phyloP scores from a whole-genome alignment of 2,113 vertebrate species.

The Prochilodus magdalenae region DNA sequence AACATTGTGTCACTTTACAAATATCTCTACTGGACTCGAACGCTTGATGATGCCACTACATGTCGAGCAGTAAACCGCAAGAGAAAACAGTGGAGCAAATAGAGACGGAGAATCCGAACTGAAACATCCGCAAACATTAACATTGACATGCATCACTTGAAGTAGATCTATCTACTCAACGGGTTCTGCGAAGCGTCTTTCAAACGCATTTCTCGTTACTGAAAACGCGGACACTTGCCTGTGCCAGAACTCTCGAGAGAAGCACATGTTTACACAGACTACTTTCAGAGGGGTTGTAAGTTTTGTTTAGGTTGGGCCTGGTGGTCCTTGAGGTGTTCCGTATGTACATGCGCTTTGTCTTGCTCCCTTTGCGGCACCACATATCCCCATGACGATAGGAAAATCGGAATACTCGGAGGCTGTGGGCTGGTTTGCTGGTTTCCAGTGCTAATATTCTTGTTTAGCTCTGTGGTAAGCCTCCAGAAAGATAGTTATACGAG shows the following conservation, averaged over 20 bases:
- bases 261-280: slow-evolving; percentile 27
- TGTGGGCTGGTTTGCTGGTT: not conserved
- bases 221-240: slow-evolving; percentile 26
- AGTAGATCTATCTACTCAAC: slow-evolving; percentile 14
- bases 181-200: slow-evolving; percentile 23
- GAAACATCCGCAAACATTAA: slow-evolving; percentile 27
- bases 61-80: slow-evolving; percentile 37
- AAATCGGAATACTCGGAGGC: not conserved
- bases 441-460: slow-evolving; percentile 2
- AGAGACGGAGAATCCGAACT: not conserved
- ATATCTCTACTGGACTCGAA: slow-evolving; percentile 49
- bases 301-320: not conserved
- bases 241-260: slow-evolving; percentile 21
- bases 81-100: slow-evolving; percentile 23
- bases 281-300: slow-evolving; percentile 15
- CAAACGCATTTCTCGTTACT: slow-evolving; percentile 25
- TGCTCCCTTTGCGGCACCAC: not conserved
- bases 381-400: slow-evolving; percentile 8
- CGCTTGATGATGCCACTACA: slow-evolving; percentile 60
- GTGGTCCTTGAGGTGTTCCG: slow-evolving; percentile 8
- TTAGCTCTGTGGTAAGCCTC: not conserved
- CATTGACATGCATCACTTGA: slow-evolving; percentile 25
- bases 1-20: slow-evolving; percentile 48
- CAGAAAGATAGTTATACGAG: not conserved
- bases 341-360: slow-evolving; percentile 3